A percentile compares a stretch with the other conserved stretches of the same genome.
These are phyloP conservation scores for Clepsis dumicolana DNA, from an alignment of 2,888 invertebrate species.

Conservation along the genomic window DNA sequence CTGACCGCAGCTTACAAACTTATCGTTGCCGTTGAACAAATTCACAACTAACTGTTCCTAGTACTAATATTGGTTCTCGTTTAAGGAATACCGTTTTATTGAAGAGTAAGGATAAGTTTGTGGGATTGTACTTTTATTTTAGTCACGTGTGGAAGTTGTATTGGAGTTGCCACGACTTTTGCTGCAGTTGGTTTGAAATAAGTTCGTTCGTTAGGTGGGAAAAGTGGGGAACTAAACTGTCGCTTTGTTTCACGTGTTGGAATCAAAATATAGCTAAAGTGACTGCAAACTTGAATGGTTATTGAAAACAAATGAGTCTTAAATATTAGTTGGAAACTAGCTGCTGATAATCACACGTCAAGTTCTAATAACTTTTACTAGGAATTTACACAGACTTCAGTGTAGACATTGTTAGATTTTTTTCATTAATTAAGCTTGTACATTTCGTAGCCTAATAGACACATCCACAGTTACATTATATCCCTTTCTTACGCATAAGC, in stretches of 20 bases:
- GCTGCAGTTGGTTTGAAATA: slow-evolving; percentile 42
- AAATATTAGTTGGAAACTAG: too few species aligned
- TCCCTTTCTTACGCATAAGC: too few species aligned
- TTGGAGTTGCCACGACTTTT: slow-evolving; percentile 41
- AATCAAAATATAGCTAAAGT: not conserved
- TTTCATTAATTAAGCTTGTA: too few species aligned
- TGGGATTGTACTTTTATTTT: slow-evolving; percentile 42
- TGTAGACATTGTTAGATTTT: too few species aligned
- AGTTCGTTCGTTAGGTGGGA: slow-evolving; percentile 37
- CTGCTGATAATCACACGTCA: too few species aligned
- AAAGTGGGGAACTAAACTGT: slow-evolving; percentile 17
- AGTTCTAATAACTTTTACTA: too few species aligned
- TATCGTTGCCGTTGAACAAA: slow-evolving; percentile 20
- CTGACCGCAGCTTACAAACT: slow-evolving; percentile 37
- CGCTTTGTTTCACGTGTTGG: slow-evolving; percentile 19
- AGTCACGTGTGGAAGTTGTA: slow-evolving; percentile 42
- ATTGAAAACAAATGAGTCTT: not conserved
- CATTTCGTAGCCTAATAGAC: too few species aligned
- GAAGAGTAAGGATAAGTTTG: slow-evolving; percentile 33
- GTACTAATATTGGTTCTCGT: slow-evolving; percentile 14
- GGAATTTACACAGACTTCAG: too few species aligned
- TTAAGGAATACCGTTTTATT: not conserved
- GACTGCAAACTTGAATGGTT: not conserved
- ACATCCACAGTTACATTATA: too few species aligned
- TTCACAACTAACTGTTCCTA: slow-evolving; percentile 17